A percentile compares a stretch with the other conserved stretches of the same genome.
These are phyloP conservation scores for Hemiprocne comata DNA, from an alignment of 2,113 vertebrate species.

Conservation along the genomic window DNA sequence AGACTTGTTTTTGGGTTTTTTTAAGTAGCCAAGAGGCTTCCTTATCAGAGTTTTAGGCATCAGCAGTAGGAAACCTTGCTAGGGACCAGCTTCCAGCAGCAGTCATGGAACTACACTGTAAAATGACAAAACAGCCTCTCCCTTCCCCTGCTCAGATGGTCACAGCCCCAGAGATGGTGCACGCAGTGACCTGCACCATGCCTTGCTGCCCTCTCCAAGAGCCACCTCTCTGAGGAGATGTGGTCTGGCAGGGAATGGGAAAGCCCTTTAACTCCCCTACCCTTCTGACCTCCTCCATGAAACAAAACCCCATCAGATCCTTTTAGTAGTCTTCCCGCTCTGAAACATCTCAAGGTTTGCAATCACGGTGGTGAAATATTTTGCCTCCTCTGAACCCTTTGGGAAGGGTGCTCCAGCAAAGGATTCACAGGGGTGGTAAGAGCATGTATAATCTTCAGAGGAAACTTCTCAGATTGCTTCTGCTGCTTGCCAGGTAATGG, in stretches of 20 bases:
- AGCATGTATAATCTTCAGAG: not conserved
- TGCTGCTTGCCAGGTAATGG: not conserved
- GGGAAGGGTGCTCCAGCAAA: not conserved
- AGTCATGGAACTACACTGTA: not conserved
- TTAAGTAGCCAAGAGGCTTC: not conserved
- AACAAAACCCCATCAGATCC: not conserved
- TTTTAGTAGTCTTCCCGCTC: not conserved
- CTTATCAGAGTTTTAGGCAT: not conserved
- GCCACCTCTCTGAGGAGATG: not conserved
- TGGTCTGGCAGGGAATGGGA: rapidly evolving
- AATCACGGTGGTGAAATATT: rapidly evolving
- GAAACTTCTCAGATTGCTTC: not conserved
- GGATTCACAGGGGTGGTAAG: not conserved
- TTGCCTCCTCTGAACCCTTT: not conserved
- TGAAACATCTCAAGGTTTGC: not conserved
- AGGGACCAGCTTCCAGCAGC: not conserved
- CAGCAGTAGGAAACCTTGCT: not conserved
- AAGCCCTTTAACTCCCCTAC: not conserved
- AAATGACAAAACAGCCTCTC: rapidly evolving
- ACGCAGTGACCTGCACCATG: not conserved
- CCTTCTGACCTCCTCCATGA: not conserved
- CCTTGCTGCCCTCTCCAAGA: not conserved
- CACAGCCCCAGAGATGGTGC: rapidly evolving
- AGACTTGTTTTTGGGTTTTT: not conserved
- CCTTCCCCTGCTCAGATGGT: rapidly evolving